Base-by-base conservation (phyloP, 2,113 vertebrate species). In the Peromyscus polionotus region DNA sequence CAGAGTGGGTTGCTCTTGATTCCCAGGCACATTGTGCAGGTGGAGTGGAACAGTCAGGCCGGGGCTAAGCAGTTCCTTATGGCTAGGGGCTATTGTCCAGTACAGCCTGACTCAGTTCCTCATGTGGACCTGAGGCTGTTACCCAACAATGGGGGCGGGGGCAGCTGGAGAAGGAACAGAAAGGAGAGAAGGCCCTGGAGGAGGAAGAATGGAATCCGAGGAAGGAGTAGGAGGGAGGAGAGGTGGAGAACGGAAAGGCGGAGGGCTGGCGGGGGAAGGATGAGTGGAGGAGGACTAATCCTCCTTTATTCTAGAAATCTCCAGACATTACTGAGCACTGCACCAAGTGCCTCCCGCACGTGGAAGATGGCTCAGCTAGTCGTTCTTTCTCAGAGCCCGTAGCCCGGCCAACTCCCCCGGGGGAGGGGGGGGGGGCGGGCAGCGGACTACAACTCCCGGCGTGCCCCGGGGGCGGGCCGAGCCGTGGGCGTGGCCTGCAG, bases 401-500 rank as follows among this genome's bases (percentile, higher is more conserved):
- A 22, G 65, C 20, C 33, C 1, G 31, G 11, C 45, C 16, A 3
- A 26, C 31, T 10, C 28, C 45, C 42, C 42, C 42, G 3, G 42
- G 42, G 42, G 42, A 4, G 42, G 42, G 42, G 42, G 42, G 42
- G 11, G 39, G 22, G 68, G 22, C 36, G 42, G 42, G 2, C 68
- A 1, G 36, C 3, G 68, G 51, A 97, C 97, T 96, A 92, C 96
- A 87, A 36, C 5, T 92, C 90, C 92, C 93, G 51, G 70, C 48
- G 39, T 63, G 73, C 96, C 51, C 45, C 61, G 61, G 26, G 57
- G 57, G 16, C 65, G 54, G 36, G 28, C 73, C 20, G 31, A 2
- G 57, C 42, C 42, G 61, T 75, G 77, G 72, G 91, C 72, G 57
- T 22, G 70, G 84, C 96, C 5, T 85, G 85, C 84, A 31, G 45